A percentile compares a stretch with the other conserved stretches of the same genome.
Evolutionary conservation across 2,888 invertebrate species (phyloP).

Genomic region (Tubulanus polymorphus): DNA sequence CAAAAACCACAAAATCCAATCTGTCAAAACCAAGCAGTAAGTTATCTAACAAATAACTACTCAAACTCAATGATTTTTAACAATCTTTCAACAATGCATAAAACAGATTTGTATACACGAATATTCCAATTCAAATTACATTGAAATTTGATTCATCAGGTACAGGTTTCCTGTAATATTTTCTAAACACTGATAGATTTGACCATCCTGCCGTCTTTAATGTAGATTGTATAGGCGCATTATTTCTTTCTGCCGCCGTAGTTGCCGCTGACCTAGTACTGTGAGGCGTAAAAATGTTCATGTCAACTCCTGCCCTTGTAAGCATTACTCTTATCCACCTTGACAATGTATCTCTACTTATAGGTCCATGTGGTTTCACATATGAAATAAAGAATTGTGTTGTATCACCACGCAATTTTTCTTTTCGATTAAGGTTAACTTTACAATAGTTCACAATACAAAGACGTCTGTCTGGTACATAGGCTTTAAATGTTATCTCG

Average conservation of each 20-base stretch:
- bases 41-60: too few species aligned
- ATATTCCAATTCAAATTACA: too few species aligned
- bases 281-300: neutral
- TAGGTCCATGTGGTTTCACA: neutral
- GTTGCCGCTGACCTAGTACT: neutral
- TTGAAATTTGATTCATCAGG: too few species aligned
- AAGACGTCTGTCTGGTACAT: slow-evolving; percentile 3
- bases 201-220: neutral
- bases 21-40: too few species aligned
- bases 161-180: neutral
- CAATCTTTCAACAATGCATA: too few species aligned
- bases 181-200: neutral
- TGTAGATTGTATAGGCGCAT: neutral
- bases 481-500: slow-evolving; percentile 6
- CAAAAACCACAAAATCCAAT: too few species aligned
- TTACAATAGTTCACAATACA: neutral
- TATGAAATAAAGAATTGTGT: neutral
- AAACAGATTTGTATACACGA: too few species aligned
- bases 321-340: neutral
- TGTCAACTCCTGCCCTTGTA: neutral
- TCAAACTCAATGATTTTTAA: too few species aligned
- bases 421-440: neutral
- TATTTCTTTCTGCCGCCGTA: neutral
- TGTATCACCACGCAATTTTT: neutral
- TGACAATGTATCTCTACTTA: neutral